Evolutionary conservation across 2,888 invertebrate genomes (phyloP), one percentile per base, ranked within the genome.

Genomic region (Leptinotarsa juncta): DNA sequence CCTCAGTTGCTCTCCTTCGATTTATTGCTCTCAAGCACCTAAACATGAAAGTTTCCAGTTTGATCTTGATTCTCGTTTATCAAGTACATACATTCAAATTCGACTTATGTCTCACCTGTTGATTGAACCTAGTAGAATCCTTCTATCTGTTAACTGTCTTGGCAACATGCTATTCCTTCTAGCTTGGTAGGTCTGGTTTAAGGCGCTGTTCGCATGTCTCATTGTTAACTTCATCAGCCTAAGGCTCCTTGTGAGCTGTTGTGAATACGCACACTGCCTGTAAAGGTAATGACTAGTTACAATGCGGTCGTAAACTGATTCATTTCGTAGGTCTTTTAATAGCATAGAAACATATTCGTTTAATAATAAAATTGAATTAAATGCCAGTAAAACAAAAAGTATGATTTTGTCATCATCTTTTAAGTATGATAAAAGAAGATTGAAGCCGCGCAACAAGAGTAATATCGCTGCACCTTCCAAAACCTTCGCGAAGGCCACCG

Each of bases 131-230:
- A 84, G 72, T 16, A 84, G 71, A 78, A 85, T 78, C 79, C 84
- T 72, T 73, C 84, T 74, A 70, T 84, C 76, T 65, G 79, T 78
- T 60, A 80, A 80, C 16, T 75, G 79, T 26, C 81, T 76, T 4
- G 86, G 85, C 71, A 86, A 77, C 80, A 87, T 82, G 1, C 85
- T 84, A 70, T 85, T 86, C 68, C 87, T 80, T 60, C 87, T 77
- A 4, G 83, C 83, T 23, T 82, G 84, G 73, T 86, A 86, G 0
- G 85, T 86, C 72, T 86, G 86, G 14, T 84, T 85, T 20, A 87
- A 74, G 18, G 85, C 84, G 7, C 82, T 79, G 20, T 85, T 82
- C 1, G 86, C 86, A 62, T 86, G 84, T 14, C 85, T 78, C 79
- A 87, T 86, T 1, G 85, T 86, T 72, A 85, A 65, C 65, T 85